A percentile compares a stretch with the other conserved stretches of the same genome.
Conservation (phyloP, 2,113 vertebrate species). For the Microtus oregoni region DNA sequence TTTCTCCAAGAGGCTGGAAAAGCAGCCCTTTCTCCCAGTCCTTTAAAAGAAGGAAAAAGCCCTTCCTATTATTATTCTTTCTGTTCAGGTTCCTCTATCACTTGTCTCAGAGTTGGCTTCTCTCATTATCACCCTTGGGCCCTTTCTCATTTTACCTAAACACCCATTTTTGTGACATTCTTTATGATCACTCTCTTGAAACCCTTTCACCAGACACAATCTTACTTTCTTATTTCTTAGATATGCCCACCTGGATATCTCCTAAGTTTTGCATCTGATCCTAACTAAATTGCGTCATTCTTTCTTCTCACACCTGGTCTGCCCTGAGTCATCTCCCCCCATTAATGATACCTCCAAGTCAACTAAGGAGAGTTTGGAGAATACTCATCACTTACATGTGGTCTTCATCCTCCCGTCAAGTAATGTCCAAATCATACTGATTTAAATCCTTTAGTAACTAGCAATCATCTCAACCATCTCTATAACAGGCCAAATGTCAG, state of each 20-base stretch:
- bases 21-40: neutral
- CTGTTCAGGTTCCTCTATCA: neutral
- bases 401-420: neutral
- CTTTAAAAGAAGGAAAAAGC: conserved; percentile 23
- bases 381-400: neutral
- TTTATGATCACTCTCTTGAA: conserved; percentile 2
- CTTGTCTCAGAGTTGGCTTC: neutral
- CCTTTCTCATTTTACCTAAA: neutral
- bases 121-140: neutral
- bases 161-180: neutral
- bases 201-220: neutral
- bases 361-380: neutral
- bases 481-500: neutral
- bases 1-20: neutral
- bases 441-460: neutral
- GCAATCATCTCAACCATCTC: neutral
- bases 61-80: neutral
- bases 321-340: neutral
- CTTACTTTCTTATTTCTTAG: neutral
- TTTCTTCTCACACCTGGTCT: neutral
- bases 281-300: neutral
- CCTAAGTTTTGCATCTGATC: neutral
- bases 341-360: neutral
- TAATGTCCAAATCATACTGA: conserved; percentile 14
- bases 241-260: neutral